phyloP scores from a whole-genome alignment of 2,113 vertebrate species.

The Benitochromis conjunctus region DNA sequence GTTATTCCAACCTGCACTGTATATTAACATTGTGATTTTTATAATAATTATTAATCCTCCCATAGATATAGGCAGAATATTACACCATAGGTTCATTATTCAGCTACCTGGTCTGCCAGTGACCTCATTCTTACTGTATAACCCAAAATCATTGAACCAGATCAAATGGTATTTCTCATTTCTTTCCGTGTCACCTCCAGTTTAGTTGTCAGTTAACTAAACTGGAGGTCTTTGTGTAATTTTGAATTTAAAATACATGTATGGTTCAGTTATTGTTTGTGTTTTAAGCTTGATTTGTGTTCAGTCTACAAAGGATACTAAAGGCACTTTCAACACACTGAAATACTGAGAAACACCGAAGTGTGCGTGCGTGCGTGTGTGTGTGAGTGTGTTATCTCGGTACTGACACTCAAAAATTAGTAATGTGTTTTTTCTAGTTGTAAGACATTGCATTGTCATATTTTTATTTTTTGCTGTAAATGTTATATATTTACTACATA shows the following conservation, averaged over 20 bases:
- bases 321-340: neutral
- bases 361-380: neutral
- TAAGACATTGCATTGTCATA: neutral
- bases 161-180: no score
- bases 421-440: neutral
- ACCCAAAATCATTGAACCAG: no score
- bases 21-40: neutral
- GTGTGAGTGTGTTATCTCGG: neutral
- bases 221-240: no score
- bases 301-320: neutral
- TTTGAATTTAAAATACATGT: neutral
- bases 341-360: no score
- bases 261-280: neutral
- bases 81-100: no score
- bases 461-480: neutral
- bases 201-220: no score
- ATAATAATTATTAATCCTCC: neutral
- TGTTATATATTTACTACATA: neutral
- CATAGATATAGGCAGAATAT: neutral
- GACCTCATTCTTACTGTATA: no score
- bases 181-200: no score
- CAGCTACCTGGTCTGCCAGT: neutral
- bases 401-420: neutral
- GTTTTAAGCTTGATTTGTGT: neutral
- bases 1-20: no score